phyloP scores from a whole-genome alignment of 2,888 invertebrate genomes.

The Theristus sp. region DNA sequence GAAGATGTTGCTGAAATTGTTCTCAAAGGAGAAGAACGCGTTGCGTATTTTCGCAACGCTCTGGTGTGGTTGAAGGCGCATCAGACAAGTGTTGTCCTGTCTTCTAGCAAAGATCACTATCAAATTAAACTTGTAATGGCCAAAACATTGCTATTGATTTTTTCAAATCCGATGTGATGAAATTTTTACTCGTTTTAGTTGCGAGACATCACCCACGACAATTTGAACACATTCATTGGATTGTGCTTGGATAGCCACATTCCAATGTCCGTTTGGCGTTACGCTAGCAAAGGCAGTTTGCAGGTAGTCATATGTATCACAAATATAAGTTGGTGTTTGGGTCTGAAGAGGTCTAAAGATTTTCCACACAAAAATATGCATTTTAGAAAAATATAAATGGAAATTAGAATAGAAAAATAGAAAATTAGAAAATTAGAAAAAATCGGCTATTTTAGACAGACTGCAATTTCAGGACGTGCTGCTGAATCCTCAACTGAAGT shows the following conservation, averaged over 20 bases:
- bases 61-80: constrained; percentile 5
- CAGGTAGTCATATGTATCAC: no score
- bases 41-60: background rate
- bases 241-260: constrained; percentile 1
- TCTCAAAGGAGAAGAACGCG: constrained; percentile 3
- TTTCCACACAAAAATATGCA: no score
- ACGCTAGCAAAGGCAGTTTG: constrained; percentile 2
- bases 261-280: constrained; percentile 2
- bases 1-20: constrained; percentile 7
- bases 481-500: background rate
- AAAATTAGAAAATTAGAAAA: no score
- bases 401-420: no score
- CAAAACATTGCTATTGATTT: background rate
- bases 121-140: constrained; percentile 3
- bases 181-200: background rate
- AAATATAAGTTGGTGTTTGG: no score
- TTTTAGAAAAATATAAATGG: no score
- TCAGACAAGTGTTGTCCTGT: constrained; percentile 1
- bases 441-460: no score
- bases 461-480: constrained; percentile 1
- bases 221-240: constrained; percentile 5
- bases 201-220: constrained; percentile 5
- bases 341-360: no score
- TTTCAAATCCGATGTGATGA: background rate
- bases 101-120: constrained; percentile 1